phyloP scores from a whole-genome alignment of 2,113 vertebrate species.

The Thunnus thynnus region DNA sequence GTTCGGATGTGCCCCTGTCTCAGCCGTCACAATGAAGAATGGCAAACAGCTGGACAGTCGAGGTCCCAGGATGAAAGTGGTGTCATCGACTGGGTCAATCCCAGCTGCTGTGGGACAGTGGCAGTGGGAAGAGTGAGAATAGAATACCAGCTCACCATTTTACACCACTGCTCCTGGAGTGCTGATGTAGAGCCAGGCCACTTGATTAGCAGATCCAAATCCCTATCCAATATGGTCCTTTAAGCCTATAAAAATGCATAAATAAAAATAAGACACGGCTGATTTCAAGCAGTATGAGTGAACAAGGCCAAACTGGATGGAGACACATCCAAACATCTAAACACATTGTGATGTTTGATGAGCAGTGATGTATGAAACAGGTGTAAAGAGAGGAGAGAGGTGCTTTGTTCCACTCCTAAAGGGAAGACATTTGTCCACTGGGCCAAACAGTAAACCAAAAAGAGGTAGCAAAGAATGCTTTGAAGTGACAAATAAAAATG shows the following conservation, averaged over 20 bases:
- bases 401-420: slow-evolving; percentile 27
- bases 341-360: slow-evolving; percentile 19
- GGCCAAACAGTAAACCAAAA: slow-evolving; percentile 64
- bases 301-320: not conserved
- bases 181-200: slow-evolving; percentile 17
- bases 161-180: slow-evolving; percentile 40
- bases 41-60: slow-evolving; percentile 77
- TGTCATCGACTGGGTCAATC: slow-evolving; percentile 65
- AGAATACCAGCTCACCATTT: slow-evolving; percentile 43
- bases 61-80: slow-evolving; percentile 69
- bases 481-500: slow-evolving; percentile 86
- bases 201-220: slow-evolving; percentile 18
- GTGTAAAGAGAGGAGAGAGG: slow-evolving; percentile 39
- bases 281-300: not conserved
- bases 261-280: not conserved
- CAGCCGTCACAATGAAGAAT: slow-evolving; percentile 78
- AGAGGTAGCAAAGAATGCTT: slow-evolving; percentile 84
- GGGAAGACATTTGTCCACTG: slow-evolving; percentile 62
- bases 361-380: slow-evolving; percentile 40
- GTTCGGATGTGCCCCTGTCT: slow-evolving; percentile 54
- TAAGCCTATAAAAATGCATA: not conserved
- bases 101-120: slow-evolving; percentile 67
- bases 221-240: not conserved
- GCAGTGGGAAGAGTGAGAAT: slow-evolving; percentile 65
- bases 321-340: slow-evolving; percentile 10